phyloP scores from a whole-genome alignment of 2,113 vertebrate species.

The Brienomyrus longianalis region DNA sequence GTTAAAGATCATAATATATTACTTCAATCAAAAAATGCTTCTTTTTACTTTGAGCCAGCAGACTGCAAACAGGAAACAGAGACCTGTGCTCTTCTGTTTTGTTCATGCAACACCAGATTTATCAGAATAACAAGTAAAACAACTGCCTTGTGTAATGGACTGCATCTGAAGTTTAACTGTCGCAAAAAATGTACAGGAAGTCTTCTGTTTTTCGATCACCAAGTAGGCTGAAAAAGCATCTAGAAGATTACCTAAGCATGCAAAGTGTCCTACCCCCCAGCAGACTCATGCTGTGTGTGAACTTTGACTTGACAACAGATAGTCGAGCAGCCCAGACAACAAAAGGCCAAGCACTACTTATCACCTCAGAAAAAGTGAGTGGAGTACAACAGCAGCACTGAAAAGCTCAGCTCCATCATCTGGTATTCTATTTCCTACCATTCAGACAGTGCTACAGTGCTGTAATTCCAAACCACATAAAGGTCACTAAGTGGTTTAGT shows the following conservation, averaged over 20 bases:
- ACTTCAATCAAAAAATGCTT: not conserved
- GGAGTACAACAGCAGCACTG: not conserved
- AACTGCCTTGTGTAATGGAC: not conserved
- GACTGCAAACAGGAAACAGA: not conserved
- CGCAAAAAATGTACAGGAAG: not conserved
- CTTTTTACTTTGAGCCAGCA: not conserved
- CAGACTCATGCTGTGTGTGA: not conserved
- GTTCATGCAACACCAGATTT: not conserved
- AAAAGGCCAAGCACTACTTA: not conserved
- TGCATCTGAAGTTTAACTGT: not conserved
- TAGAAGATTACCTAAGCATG: not conserved
- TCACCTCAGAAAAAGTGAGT: not conserved
- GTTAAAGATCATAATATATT: not conserved
- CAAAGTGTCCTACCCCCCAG: not conserved
- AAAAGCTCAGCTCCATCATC: not conserved
- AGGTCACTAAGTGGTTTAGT: slow-evolving; percentile 4
- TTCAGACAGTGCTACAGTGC: not conserved
- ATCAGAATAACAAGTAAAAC: not conserved
- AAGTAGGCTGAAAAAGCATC: not conserved
- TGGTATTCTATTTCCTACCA: not conserved
- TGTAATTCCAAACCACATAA: not conserved
- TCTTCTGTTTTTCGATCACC: not conserved
- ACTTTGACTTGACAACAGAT: not conserved
- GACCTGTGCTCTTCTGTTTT: not conserved
- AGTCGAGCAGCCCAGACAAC: not conserved